phyloP scores from a whole-genome alignment of 2,888 invertebrate genomes.

The Cheiracanthium punctorium region DNA sequence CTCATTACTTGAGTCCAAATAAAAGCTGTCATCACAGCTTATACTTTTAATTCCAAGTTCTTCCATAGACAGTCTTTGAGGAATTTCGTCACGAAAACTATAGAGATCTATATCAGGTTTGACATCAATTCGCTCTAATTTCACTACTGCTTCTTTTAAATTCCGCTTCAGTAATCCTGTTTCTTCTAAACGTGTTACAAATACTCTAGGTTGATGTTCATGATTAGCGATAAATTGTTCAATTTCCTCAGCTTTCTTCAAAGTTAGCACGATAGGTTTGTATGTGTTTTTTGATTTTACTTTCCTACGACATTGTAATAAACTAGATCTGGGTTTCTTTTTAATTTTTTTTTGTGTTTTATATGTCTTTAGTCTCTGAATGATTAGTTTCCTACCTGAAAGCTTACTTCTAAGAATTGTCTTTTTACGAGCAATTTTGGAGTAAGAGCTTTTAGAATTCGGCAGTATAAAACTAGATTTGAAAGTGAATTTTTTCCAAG shows the following conservation, averaged over 20 bases:
- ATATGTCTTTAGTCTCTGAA: background rate
- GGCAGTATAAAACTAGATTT: background rate
- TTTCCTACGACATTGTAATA: background rate
- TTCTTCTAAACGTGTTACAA: conserved; percentile 2
- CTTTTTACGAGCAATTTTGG: background rate
- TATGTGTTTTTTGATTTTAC: background rate
- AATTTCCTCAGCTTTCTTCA: conserved; percentile 28
- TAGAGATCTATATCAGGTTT: too few relatives aligned
- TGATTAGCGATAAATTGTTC: conserved; percentile 26
- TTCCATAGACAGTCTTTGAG: background rate
- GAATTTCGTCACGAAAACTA: background rate
- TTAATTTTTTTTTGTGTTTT: background rate
- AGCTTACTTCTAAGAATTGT: background rate
- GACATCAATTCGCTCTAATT: conserved; percentile 1
- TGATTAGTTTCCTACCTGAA: background rate
- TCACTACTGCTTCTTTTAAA: conserved; percentile 10
- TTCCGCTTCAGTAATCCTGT: too few relatives aligned
- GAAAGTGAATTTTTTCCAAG: background rate
- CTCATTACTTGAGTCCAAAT: background rate
- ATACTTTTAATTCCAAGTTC: background rate
- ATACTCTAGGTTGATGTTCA: conserved; percentile 29
- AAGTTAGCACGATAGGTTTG: background rate
- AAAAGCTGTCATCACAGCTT: background rate
- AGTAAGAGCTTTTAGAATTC: background rate
- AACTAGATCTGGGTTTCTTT: background rate